These are phyloP conservation scores for Lepidotrigona ventralis DNA, from an alignment of 1,140 invertebrate species.

Conservation along the genomic window DNA sequence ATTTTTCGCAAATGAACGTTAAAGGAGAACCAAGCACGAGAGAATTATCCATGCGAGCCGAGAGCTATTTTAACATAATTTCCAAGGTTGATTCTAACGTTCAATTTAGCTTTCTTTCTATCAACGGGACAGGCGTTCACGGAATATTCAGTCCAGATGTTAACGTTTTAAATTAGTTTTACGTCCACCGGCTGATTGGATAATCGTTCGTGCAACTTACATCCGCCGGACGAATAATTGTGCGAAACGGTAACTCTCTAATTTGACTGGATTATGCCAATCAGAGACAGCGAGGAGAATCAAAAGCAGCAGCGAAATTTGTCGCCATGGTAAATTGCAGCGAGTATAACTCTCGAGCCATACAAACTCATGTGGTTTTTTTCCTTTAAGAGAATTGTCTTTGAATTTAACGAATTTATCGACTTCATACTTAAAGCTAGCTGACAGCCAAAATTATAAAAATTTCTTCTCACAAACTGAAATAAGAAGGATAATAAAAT, in stretches of 20 bases:
- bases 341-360: not conserved
- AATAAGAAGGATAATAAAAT: too few species aligned
- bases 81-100: not conserved
- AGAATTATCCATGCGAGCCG: too few species aligned
- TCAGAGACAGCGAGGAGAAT: not conserved
- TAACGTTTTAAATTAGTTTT: conserved; percentile 31
- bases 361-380: too few species aligned
- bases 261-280: not conserved
- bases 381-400: not conserved
- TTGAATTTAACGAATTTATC: not conserved
- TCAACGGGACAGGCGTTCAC: not conserved
- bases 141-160: not conserved
- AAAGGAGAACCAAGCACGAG: too few species aligned
- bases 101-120: not conserved
- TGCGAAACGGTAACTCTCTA: not conserved
- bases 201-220: conserved; percentile 2
- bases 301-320: not conserved
- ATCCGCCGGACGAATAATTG: not conserved
- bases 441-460: too few species aligned
- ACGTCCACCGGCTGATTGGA: conserved; percentile 19
- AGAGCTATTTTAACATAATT: too few species aligned
- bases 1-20: too few species aligned
- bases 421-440: too few species aligned
- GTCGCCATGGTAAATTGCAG: not conserved
- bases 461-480: too few species aligned